These are phyloP conservation scores for Acanthosoma haemorrhoidale DNA, from an alignment of 2,888 invertebrate genomes.

Conservation along the genomic window DNA sequence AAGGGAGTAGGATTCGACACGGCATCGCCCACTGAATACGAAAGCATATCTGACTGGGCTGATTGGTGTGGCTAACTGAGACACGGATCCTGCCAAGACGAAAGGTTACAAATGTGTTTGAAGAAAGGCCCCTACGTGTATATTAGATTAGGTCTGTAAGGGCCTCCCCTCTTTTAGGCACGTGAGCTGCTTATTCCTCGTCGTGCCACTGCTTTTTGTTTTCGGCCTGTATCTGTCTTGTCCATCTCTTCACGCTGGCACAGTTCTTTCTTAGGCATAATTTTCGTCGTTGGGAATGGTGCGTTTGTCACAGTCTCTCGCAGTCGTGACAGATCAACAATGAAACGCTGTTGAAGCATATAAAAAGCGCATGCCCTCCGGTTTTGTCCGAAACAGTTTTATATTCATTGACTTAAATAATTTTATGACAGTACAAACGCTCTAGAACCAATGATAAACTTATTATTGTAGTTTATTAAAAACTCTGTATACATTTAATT, in stretches of 20 bases:
- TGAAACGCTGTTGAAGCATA: too few species aligned
- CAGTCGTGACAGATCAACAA: background rate
- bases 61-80: conserved; percentile 7
- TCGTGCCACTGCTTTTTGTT: too few species aligned
- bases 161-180: too few species aligned
- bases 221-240: background rate
- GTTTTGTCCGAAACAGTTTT: too few species aligned
- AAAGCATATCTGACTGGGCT: background rate
- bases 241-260: too few species aligned
- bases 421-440: too few species aligned
- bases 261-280: conserved; percentile 1
- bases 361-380: too few species aligned
- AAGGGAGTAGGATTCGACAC: background rate
- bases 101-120: conserved; percentile 10
- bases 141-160: background rate
- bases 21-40: background rate
- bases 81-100: background rate
- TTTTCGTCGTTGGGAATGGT: background rate
- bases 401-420: too few species aligned
- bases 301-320: background rate
- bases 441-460: too few species aligned
- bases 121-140: background rate
- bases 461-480: too few species aligned
- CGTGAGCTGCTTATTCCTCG: too few species aligned
- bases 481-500: too few species aligned